Evolutionary conservation across 2,797 vertebrate genomes (phyloP).

Genomic region (Saxicola maurus): DNA sequence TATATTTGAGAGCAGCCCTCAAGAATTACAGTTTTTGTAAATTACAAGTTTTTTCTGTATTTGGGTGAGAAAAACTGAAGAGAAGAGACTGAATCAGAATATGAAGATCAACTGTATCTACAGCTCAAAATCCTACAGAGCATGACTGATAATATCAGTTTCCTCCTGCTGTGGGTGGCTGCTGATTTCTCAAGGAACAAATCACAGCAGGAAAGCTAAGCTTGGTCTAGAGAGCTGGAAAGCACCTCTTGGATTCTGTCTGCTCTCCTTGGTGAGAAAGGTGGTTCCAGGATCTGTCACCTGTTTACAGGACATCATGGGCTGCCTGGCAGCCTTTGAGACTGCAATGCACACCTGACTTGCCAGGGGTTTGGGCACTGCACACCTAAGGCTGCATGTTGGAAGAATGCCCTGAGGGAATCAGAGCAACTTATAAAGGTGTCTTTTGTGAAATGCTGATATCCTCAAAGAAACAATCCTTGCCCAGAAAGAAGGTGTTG

Average conservation of each 20-base stretch:
- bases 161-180: not conserved
- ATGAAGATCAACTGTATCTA: not conserved
- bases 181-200: not conserved
- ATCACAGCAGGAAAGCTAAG: not conserved
- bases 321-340: not conserved
- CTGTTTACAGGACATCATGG: not conserved
- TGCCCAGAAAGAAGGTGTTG: not conserved
- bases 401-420: not conserved
- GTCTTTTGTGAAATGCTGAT: not conserved
- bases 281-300: not conserved
- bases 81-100: not conserved
- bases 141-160: not conserved
- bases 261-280: not conserved
- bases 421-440: not conserved
- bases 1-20: not conserved
- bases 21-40: not conserved
- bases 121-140: not conserved
- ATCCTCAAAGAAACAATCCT: not conserved
- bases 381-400: fast-evolving
- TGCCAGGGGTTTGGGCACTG: not conserved
- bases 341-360: not conserved
- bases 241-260: not conserved
- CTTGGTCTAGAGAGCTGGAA: not conserved
- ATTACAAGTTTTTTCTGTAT: not conserved
- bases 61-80: not conserved